Evolutionary conservation across 2,888 invertebrate genomes (phyloP).

Genomic region (Formica aserva): DNA sequence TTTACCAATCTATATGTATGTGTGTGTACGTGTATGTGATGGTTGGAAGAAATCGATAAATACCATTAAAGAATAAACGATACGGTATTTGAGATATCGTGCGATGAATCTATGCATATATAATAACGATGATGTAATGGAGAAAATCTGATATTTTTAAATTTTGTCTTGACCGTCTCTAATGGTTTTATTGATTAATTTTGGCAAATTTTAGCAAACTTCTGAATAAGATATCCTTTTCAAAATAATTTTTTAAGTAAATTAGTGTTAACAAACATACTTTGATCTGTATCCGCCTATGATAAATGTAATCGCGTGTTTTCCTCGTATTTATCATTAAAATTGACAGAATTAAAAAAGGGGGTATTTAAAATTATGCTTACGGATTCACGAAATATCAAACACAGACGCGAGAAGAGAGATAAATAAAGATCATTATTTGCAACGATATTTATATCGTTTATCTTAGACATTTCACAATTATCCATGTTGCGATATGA

Average conservation of each 20-base stretch:
- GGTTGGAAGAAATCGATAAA: background rate
- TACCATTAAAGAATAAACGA: background rate
- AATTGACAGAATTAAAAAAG: background rate
- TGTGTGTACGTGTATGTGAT: background rate
- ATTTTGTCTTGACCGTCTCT: background rate
- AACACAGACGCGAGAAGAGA: background rate
- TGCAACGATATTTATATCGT: background rate
- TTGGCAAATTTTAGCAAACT: background rate
- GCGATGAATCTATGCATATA: background rate
- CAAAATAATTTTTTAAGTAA: background rate
- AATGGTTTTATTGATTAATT: background rate
- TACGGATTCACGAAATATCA: background rate
- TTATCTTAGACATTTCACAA: background rate
- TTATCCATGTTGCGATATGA: background rate
- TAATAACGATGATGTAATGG: background rate
- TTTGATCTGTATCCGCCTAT: background rate
- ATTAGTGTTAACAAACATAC: background rate
- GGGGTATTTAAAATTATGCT: background rate
- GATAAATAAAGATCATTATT: background rate
- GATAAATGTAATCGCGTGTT: background rate
- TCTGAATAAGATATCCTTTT: background rate
- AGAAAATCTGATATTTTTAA: constrained; percentile 31
- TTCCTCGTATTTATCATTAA: background rate
- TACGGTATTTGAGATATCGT: background rate
- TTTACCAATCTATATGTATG: background rate